phyloP scores from a whole-genome alignment of 1,140 invertebrate genomes.

The Rhagoletis pomonella region DNA sequence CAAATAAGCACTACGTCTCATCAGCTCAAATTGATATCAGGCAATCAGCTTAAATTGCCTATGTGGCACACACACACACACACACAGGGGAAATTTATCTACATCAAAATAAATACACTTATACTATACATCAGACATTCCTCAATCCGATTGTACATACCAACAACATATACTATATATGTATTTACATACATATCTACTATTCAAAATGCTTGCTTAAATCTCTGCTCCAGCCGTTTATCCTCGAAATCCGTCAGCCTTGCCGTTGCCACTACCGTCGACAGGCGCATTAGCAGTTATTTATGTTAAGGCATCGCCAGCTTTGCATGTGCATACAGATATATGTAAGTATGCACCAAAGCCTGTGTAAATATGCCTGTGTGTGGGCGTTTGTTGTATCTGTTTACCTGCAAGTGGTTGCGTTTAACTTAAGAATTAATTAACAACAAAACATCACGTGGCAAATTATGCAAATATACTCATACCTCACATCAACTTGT shows the following conservation, averaged over 20 bases:
- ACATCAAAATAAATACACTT: background rate
- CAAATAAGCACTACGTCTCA: background rate
- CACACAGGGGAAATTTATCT: background rate
- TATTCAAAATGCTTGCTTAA: background rate
- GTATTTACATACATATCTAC: background rate
- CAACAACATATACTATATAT: too few species aligned
- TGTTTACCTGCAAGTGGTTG: constrained; percentile 42
- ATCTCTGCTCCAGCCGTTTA: background rate
- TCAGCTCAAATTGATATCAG: constrained; percentile 27
- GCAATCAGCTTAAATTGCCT: constrained; percentile 35
- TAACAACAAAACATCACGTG: constrained; percentile 49
- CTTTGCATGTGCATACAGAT: background rate
- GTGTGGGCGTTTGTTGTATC: constrained; percentile 23
- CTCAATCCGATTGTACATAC: too few species aligned
- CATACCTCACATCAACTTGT: constrained; percentile 40
- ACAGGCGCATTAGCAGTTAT: constrained; percentile 40
- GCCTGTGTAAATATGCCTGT: background rate
- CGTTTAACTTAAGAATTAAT: constrained; percentile 51
- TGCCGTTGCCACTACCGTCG: constrained; percentile 1
- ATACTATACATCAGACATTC: too few species aligned
- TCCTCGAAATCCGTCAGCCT: constrained; percentile 2
- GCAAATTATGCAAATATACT: constrained; percentile 49
- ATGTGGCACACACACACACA: background rate
- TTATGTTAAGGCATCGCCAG: background rate
- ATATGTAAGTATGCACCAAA: background rate